Percentiles rank a stretch among this genome's conserved stretches.
These are phyloP conservation scores for Caenorhabditis virilis DNA, from an alignment of 2,888 invertebrate genomes.

Conservation along the genomic window DNA sequence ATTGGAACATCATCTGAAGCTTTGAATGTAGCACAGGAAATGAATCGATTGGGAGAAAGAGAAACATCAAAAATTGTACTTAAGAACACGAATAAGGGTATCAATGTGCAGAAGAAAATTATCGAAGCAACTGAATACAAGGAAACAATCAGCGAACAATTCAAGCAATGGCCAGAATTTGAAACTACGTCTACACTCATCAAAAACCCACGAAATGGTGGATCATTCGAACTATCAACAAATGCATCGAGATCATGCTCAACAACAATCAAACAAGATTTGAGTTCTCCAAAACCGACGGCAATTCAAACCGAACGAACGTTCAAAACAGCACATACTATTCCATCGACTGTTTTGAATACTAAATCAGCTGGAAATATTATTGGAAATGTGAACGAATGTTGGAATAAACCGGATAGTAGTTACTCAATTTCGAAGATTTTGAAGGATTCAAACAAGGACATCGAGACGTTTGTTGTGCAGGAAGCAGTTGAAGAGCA, in stretches of 20 bases:
- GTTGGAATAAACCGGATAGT: slow-evolving; percentile 23
- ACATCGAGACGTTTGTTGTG: slow-evolving; percentile 30
- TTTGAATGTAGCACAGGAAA: slow-evolving; percentile 34
- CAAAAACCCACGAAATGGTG: slow-evolving; percentile 30
- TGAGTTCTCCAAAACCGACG: slow-evolving; percentile 42
- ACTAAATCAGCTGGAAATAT: slow-evolving; percentile 23
- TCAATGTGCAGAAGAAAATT: slow-evolving; percentile 28
- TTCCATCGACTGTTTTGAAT: slow-evolving; percentile 17
- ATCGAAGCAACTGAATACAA: slow-evolving; percentile 31
- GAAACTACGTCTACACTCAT: slow-evolving; percentile 18
- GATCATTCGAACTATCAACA: slow-evolving; percentile 35
- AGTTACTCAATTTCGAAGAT: slow-evolving; percentile 25
- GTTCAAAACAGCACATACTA: slow-evolving; percentile 40
- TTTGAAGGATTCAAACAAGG: slow-evolving; percentile 34
- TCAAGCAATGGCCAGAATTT: slow-evolving; percentile 20
- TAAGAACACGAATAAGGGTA: slow-evolving; percentile 38
- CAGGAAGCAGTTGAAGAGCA: slow-evolving; percentile 46
- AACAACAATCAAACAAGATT: slow-evolving; percentile 19
- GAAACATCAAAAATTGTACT: slow-evolving; percentile 37
- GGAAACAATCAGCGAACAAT: slow-evolving; percentile 37
- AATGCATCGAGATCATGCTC: slow-evolving; percentile 30
- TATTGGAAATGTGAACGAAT: slow-evolving; percentile 27
- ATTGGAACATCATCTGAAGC: slow-evolving; percentile 47
- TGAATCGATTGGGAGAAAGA: slow-evolving; percentile 30
- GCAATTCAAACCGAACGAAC: slow-evolving; percentile 35